Evolutionary conservation across 2,888 invertebrate species (phyloP).

Genomic region (Stenotaenia linearis): DNA sequence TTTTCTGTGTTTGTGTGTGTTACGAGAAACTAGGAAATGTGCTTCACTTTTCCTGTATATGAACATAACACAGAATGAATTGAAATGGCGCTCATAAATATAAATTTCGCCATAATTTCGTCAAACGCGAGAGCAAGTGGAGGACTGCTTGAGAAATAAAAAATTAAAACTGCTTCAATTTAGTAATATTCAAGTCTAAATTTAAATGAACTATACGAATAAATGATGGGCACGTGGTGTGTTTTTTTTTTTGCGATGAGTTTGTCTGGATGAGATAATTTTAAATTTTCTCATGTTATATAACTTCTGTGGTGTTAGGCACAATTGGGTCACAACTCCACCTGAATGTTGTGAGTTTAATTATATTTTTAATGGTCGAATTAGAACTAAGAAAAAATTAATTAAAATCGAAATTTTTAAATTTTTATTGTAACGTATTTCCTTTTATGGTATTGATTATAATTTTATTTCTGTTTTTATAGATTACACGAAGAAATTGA

Average conservation of each 20-base stretch:
- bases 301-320: not conserved
- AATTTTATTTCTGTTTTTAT: constrained; percentile 38
- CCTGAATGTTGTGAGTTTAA: not conserved
- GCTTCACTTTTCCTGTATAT: not conserved
- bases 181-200: not conserved
- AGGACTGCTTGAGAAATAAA: not conserved
- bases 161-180: not conserved
- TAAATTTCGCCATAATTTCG: not conserved
- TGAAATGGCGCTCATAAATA: not conserved
- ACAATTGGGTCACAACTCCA: not conserved
- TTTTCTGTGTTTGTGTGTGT: not conserved
- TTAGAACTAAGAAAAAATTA: too few relatives aligned
- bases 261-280: constrained; percentile 7
- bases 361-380: not conserved
- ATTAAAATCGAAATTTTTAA: not conserved
- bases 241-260: not conserved
- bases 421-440: constrained; percentile 8
- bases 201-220: not conserved
- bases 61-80: not conserved
- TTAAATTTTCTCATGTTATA: not conserved
- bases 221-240: not conserved
- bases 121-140: not conserved
- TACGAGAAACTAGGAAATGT: not conserved
- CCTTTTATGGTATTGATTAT: not conserved
- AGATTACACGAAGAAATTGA: constrained; percentile 95